Evolutionary conservation across 2,888 invertebrate species (phyloP), one percentile per base, ranked within the genome.

Genomic region (Ochropleura plecta): DNA sequence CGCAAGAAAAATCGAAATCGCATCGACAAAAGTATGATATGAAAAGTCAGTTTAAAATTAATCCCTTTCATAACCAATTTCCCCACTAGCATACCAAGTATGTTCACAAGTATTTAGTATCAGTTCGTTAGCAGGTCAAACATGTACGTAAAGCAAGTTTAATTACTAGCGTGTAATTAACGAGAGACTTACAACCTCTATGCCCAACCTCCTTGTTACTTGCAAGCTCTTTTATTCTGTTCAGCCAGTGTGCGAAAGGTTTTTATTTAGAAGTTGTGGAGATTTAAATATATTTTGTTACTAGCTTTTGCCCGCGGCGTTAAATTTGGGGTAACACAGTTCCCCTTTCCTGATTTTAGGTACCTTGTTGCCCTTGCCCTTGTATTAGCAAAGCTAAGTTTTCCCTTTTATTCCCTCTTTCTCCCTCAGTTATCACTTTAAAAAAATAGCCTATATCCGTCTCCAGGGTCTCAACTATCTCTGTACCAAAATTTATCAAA

Each of bases 101-200:
- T 57, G 46, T 67, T 77, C 70, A 3, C 66, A 46, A 66, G 66
- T 64, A 67, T 60, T 64, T 74, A 71, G 68, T 71, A 77, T 80
- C 82, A 83, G 89, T 90, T 91, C 88, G 87, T 90, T 90, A 89
- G 88, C 89, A 84, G 88, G 83, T 88, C 86, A 89, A 90, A 91
- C 90, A 88, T 86, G 88, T 87, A 88, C 86, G 88, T 87, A 88
- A 86, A 77, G 80, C 80, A 81, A 86, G 83, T 88, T 86, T 88
- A 91, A 91, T 90, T 88, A 90, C 88, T 73, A 77, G 75, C 72
- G 79, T 78, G 78, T 75, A 74, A 78, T 67, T 49, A 82, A 82
- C 62, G 80, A 57, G 57, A 30, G 40, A 51, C 55, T 44, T 70
- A 67, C 57, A 67, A 30, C 62, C 66, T 70, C 55, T 49, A 62